Evolutionary conservation across 2,113 vertebrate genomes (phyloP), one percentile per base, ranked within the genome.

Genomic region (Rallus limicola): DNA sequence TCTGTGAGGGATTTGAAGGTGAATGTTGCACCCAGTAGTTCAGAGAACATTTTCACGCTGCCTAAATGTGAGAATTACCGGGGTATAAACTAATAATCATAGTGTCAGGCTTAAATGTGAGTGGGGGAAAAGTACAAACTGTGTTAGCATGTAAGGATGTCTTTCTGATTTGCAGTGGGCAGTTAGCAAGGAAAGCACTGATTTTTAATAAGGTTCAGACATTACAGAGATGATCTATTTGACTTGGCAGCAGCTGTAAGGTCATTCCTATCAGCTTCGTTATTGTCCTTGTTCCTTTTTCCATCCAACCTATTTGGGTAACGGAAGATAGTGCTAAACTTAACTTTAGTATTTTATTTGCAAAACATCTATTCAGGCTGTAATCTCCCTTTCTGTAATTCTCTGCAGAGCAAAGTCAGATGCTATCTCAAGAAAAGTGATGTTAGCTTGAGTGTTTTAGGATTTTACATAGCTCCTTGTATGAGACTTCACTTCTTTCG

Each of bases 111-210:
- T 44, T 69, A 23, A 31, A 9, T 42, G 46, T 76, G 82, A 93
- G 82, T 88, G 33, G 31, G 38, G 55, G 50, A 85, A 82, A 95
- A 84, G 46, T 59, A 82, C 81, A 64, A 92, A 75, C 90, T 91
- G 62, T 48, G 56, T 78, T 87, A 88, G 74, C 2, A 1, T 21
- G 36, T 69, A 85, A 58, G 76, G 71, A 86, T 34, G 72, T 86
- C 79, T 86, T 48, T 94, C 86, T 95, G 91, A 88, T 92, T 93
- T 83, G 85, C 18, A 64, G 19, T 92, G 69, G 40, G 52, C 64
- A 92, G 74, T 88, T 95, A 52, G 82, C 70, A 96, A 50, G 88
- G 92, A 87, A 94, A 93, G 11, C 53, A 40, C 10, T 85, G 53
- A 74, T 74, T 86, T 78, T 87, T 94, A 76, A 6, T n/a, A 33